These are phyloP conservation scores for Phrynocephalus versicolor DNA, from an alignment of 2,113 vertebrate species.

Conservation along the genomic window DNA sequence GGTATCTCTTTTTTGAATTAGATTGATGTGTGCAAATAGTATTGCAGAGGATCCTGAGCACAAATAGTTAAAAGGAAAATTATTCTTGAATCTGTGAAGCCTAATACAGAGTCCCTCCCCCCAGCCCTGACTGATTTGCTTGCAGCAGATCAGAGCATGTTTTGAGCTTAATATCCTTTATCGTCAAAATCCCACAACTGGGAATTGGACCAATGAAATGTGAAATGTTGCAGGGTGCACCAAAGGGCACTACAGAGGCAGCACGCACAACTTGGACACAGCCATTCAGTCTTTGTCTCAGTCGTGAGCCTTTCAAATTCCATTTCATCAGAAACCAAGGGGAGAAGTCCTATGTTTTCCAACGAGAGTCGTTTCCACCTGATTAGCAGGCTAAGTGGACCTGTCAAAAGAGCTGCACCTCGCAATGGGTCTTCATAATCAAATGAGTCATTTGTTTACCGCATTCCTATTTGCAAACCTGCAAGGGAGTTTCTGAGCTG, in stretches of 20 bases:
- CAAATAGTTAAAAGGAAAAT: conserved; percentile 42
- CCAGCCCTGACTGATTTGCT: conserved; percentile 2
- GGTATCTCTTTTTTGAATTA: background rate
- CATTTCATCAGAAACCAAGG: background rate
- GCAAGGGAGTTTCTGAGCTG: conserved; percentile 53
- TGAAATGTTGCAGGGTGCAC: background rate
- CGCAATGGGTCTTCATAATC: conserved; percentile 41
- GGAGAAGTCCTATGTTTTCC: background rate
- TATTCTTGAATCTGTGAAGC: conserved; percentile 12
- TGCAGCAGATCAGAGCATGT: conserved; percentile 16
- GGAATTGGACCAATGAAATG: conserved; percentile 41
- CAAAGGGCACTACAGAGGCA: background rate
- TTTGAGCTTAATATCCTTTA: background rate
- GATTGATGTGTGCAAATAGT: background rate
- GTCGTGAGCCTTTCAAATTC: rapidly evolving
- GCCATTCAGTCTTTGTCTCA: conserved; percentile 28
- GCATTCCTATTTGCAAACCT: conserved; percentile 52
- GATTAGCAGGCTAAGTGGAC: rapidly evolving
- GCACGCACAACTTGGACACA: background rate
- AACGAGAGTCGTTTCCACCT: background rate
- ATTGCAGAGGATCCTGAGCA: conserved; percentile 31
- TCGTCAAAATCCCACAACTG: conserved; percentile 2
- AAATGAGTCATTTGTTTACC: conserved; percentile 60
- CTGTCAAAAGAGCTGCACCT: conserved; percentile 30
- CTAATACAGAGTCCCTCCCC: background rate